Evolutionary conservation across 2,888 invertebrate species (phyloP).

Genomic region (Liodrosophila aerea): DNA sequence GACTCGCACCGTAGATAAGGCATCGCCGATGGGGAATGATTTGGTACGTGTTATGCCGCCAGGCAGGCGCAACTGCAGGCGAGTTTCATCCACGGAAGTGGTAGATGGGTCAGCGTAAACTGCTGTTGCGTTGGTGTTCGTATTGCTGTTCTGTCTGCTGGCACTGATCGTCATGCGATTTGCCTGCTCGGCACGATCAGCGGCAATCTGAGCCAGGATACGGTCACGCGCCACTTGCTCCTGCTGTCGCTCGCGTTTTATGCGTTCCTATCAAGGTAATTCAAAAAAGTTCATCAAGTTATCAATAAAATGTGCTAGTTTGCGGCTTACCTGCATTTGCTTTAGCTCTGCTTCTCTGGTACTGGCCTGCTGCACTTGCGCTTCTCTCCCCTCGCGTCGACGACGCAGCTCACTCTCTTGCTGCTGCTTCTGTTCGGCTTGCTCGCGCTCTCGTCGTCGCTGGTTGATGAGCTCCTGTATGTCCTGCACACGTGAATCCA

Average conservation of each 20-base stretch:
- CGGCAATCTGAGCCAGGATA: slow-evolving; percentile 94
- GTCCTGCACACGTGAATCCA: slow-evolving; percentile 32
- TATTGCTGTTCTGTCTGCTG: slow-evolving; percentile 75
- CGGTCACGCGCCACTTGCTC: slow-evolving; percentile 92
- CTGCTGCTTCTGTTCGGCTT: slow-evolving; percentile 91
- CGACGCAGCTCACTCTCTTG: slow-evolving; percentile 87
- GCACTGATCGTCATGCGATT: slow-evolving; percentile 83
- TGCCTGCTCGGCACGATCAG: slow-evolving; percentile 89
- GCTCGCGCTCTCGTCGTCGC: slow-evolving; percentile 84
- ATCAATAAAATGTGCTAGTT: too few species aligned
- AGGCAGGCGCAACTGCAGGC: slow-evolving; percentile 89
- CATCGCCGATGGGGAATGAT: slow-evolving; percentile 92
- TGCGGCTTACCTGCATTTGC: slow-evolving; percentile 65
- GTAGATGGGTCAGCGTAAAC: slow-evolving; percentile 52
- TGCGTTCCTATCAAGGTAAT: slow-evolving; percentile 86
- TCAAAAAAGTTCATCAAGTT: too few species aligned
- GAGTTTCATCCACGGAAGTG: slow-evolving; percentile 83
- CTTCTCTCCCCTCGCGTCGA: slow-evolving; percentile 88
- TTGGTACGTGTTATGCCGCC: slow-evolving; percentile 89
- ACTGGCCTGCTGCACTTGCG: slow-evolving; percentile 83
- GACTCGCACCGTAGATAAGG: slow-evolving; percentile 93
- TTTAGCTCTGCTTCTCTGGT: slow-evolving; percentile 79
- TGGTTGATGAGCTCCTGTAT: slow-evolving; percentile 81
- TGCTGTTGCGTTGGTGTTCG: slow-evolving; percentile 5
- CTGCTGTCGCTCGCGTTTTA: slow-evolving; percentile 91